Percentiles rank a stretch among this genome's conserved stretches.
Conservation (phyloP, 2,888 invertebrate genomes). For the Andrena haemorrhoa region DNA sequence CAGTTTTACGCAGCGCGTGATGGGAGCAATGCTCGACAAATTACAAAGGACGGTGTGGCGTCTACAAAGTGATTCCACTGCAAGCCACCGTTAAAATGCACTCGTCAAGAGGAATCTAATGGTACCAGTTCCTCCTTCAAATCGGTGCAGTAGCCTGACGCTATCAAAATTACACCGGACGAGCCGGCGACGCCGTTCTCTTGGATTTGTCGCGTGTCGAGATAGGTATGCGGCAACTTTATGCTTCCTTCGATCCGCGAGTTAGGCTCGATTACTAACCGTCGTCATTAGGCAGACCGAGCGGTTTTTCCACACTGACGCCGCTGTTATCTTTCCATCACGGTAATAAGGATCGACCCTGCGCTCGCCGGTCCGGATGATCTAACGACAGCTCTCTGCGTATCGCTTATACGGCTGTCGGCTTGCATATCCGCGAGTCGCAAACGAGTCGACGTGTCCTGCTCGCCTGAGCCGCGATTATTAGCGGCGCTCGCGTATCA, state of each 20-base stretch:
- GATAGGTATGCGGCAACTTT: slow-evolving; percentile 13
- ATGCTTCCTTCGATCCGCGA: slow-evolving; percentile 24
- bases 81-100: too few relatives aligned
- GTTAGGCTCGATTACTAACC: slow-evolving; percentile 33
- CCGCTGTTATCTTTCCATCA: slow-evolving; percentile 26
- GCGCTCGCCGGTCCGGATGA: not conserved
- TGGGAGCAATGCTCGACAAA: too few relatives aligned
- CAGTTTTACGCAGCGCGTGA: too few relatives aligned
- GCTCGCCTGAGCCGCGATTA: not conserved
- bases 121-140: not conserved
- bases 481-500: slow-evolving; percentile 18
- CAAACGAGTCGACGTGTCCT: slow-evolving; percentile 27
- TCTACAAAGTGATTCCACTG: too few relatives aligned
- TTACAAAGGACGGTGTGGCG: too few relatives aligned
- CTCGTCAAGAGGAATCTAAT: too few relatives aligned
- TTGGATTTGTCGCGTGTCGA: not conserved
- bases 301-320: not conserved
- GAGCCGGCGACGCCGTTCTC: not conserved
- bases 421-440: slow-evolving; percentile 7
- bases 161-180: slow-evolving; percentile 26
- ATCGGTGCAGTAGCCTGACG: not conserved
- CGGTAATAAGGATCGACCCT: slow-evolving; percentile 35
- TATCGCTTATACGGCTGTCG: slow-evolving; percentile 26
- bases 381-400: slow-evolving; percentile 29
- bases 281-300: slow-evolving; percentile 2